These are phyloP conservation scores for Eidolon dupreanum DNA, from an alignment of 2,797 vertebrate species.

Conservation along the genomic window DNA sequence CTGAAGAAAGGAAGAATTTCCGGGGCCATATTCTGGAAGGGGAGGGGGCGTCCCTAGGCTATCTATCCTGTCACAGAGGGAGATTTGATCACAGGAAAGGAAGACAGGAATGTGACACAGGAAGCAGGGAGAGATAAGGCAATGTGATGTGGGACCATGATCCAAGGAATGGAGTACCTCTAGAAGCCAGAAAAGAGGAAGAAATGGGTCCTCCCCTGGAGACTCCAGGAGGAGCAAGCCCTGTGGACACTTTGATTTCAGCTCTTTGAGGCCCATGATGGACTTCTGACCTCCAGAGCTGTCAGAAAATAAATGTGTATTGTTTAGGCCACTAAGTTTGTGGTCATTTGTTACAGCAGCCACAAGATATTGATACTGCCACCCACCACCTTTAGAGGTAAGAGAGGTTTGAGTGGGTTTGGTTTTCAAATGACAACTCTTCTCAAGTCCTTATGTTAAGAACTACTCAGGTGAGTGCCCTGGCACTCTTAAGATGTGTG, in stretches of 20 bases:
- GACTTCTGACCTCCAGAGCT: neutral
- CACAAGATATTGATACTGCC: neutral
- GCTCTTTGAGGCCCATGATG: fast-evolving
- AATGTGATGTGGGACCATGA: neutral
- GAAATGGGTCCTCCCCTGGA: neutral
- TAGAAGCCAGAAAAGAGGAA: neutral
- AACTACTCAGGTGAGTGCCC: neutral
- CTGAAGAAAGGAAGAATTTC: no score
- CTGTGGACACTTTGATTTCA: neutral
- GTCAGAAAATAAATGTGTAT: neutral
- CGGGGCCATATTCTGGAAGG: no score
- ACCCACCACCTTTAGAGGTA: neutral
- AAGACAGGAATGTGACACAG: neutral
- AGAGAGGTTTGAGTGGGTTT: neutral
- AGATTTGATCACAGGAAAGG: neutral
- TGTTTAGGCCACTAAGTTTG: neutral
- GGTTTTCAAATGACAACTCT: neutral
- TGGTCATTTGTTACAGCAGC: neutral
- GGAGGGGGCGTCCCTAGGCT: no score
- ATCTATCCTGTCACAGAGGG: no score
- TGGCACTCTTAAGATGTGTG: neutral
- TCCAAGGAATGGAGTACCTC: neutral
- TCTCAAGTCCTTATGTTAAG: neutral
- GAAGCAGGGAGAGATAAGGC: neutral
- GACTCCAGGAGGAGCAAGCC: no score